Evolutionary conservation across 2,888 invertebrate genomes (phyloP).

Genomic region (Adelphocoris suturalis): DNA sequence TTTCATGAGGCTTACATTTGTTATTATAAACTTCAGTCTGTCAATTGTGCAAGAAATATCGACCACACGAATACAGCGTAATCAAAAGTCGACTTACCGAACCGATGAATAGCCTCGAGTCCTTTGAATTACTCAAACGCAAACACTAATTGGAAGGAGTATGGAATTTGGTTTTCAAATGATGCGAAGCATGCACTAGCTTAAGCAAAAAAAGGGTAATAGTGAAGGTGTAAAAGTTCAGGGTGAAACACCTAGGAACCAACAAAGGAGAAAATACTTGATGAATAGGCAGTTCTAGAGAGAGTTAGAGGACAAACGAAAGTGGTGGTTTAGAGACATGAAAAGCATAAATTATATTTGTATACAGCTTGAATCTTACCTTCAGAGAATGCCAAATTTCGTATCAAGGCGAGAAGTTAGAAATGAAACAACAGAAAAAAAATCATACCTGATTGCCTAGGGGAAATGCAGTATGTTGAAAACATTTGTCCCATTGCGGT

Average conservation of each 20-base stretch:
- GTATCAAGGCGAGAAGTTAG: conserved; percentile 34
- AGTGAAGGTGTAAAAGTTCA: not conserved
- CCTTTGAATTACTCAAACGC: not conserved
- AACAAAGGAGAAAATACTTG: not conserved
- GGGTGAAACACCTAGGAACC: not conserved
- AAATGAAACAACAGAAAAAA: conserved; percentile 44
- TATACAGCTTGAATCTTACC: not conserved
- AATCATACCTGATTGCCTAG: conserved; percentile 73
- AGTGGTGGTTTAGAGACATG: not conserved
- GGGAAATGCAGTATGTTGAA: conserved; percentile 43
- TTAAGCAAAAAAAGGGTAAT: conserved; percentile 9
- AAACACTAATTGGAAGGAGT: conserved; percentile 8
- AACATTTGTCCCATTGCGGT: conserved; percentile 48
- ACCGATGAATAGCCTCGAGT: conserved; percentile 38
- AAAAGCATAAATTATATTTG: not conserved
- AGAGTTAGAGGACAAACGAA: not conserved
- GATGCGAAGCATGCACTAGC: conserved; percentile 40
- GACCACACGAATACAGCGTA: conserved; percentile 22
- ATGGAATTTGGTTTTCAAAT: not conserved
- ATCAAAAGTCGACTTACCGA: conserved; percentile 47
- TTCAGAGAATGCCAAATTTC: not conserved
- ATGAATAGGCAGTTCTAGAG: not conserved
- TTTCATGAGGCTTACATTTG: not conserved
- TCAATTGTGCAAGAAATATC: conserved; percentile 8
- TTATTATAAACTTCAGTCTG: not conserved